These are phyloP conservation scores for Tor tambroides DNA, from an alignment of 2,113 vertebrate species.

Conservation along the genomic window DNA sequence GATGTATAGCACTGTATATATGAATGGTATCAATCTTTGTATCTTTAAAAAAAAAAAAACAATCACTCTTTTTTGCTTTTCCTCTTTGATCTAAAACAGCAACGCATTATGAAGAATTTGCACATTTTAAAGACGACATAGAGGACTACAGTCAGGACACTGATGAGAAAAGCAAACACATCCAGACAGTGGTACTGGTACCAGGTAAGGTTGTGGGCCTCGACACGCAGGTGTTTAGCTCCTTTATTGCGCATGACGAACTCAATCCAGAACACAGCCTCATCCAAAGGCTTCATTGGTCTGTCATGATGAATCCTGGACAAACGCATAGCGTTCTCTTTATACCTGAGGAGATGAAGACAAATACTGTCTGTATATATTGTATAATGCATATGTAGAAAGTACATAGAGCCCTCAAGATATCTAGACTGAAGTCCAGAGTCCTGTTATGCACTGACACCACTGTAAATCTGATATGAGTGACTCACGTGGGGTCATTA, in stretches of 20 bases:
- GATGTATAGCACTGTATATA: too few relatives aligned
- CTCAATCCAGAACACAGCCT: constrained; percentile 91
- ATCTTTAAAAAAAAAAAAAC: too few relatives aligned
- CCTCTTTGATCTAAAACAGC: too few relatives aligned
- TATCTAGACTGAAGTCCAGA: too few relatives aligned
- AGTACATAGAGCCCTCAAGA: background rate
- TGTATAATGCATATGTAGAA: background rate
- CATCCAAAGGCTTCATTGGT: constrained; percentile 79
- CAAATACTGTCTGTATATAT: background rate
- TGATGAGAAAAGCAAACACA: too few relatives aligned
- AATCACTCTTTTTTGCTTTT: too few relatives aligned
- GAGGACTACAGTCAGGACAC: too few relatives aligned
- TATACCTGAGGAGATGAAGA: constrained; percentile 74
- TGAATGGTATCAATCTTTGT: too few relatives aligned
- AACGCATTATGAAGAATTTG: too few relatives aligned
- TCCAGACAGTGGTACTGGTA: constrained; percentile 89
- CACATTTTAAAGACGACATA: too few relatives aligned
- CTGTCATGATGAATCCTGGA: constrained; percentile 88
- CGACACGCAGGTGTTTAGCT: constrained; percentile 84
- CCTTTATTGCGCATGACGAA: constrained; percentile 90
- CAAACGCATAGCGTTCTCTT: constrained; percentile 79
- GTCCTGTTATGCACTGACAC: background rate
- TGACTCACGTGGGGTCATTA: constrained; percentile 81
- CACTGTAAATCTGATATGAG: background rate
- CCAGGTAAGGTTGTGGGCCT: constrained; percentile 86